Evolutionary conservation across 2,113 vertebrate genomes (phyloP), one percentile per base, ranked within the genome.

Genomic region (Oenanthe oenanthe): DNA sequence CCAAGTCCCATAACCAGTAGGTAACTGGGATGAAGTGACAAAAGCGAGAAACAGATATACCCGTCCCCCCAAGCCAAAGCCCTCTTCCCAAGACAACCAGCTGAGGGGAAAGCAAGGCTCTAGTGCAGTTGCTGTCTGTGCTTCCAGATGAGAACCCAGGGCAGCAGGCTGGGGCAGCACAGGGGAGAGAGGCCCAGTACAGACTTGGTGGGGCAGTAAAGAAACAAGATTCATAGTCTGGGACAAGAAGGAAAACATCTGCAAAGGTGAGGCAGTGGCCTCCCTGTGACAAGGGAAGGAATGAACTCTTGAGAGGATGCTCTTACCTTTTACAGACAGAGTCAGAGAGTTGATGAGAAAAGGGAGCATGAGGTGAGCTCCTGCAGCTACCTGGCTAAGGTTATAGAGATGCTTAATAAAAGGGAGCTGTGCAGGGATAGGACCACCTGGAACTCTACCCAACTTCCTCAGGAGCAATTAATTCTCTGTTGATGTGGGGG

Each of bases 1-100:
- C 85, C 75, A 95, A 95, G 93, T 94, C 83, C 95, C 92, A 95
- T 81, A 94, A 96, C 91, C 88, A 97, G 97, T 95, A 97, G 93
- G 92, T 95, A 95, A 95, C 93, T 95, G 95, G 95, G 93, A 96
- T 95, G 92, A 90, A 94, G 93, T 91, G 92, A 96, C 92, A 96
- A 78, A 93, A 94, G 86, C 48, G 79, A 96, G 96, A 92, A 93
- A 97, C 93, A 95, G 96, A 96, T 90, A 88, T 2, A 92, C 87
- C 96, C 87, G 1, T 92, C 94, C 88, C 92, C 93, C 96, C 93
- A 51, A 96, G 94, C 85, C 89, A 89, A 76, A 31, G 88, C 92
- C 95, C 96, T 96, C 93, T 93, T 94, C 93, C 93, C 96, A 19
- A 88, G 73, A 85, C 72, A 84, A 85, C 82, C 87, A 73, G 90